Base-by-base conservation (phyloP, 1,140 invertebrate species). In the Drosophila takahashii region DNA sequence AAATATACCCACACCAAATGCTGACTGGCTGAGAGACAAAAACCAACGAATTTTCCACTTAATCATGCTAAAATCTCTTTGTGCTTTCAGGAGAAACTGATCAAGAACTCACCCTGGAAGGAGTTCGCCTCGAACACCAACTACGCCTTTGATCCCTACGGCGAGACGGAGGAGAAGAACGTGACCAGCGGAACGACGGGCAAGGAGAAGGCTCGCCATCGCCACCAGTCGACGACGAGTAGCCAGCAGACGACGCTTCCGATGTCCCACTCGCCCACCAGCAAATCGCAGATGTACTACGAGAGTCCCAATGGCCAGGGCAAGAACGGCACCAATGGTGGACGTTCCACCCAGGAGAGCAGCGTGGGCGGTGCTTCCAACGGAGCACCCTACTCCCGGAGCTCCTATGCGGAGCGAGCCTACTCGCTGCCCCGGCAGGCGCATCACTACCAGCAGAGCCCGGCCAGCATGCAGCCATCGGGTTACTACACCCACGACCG, bases 81-180 rank as follows among this genome's bases (percentile, higher is more conserved):
- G 10, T 79, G 48, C 52, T 94, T 93, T 15, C 93, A 97, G 96
- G 96, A 97, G 79, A 96, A 96, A 73, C 92, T 97, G 22, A 96
- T 97, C 59, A 95, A 95, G 18, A 96, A 95, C 90, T 95, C 96
- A 3, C 96, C 96, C 4, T 98, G 97, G 96, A 97, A 96, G 81
- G 96, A 98, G 89, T 97, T 97, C 87, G 95, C 96, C 2, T 93
- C 95, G 1, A 96, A 96, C 84, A 97, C 96, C 1, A 97, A 97
- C 92, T 97, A 97, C 92, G 96, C 96, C 0, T 97, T 97, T 91
- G 96, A 97, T 76, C 94, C 96, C 0, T 97, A 95, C 89, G 96
- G 96, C 59, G 95, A 94, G n/a, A 92, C 91, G 6, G 96, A 96
- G 78, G 96, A 96, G 81, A 96, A 96, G 81, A 90, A 93, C 83